phyloP scores from a whole-genome alignment of 2,888 invertebrate species.

The Tetranychus piercei region DNA sequence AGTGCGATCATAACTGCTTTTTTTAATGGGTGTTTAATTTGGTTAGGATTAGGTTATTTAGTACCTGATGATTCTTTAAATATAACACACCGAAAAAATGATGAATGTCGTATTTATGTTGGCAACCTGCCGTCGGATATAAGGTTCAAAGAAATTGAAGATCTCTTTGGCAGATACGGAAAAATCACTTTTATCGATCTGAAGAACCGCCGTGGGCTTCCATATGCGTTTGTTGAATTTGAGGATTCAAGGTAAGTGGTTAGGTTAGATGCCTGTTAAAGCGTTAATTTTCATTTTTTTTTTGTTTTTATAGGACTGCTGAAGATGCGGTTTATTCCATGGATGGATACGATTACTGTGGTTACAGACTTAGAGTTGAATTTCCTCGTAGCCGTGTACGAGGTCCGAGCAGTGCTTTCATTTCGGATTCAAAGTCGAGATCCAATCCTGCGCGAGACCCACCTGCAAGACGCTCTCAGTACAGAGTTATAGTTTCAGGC shows the following conservation, averaged over 20 bases:
- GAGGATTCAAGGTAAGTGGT: conserved; percentile 75
- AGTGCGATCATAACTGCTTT: no score
- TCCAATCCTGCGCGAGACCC: conserved; percentile 57
- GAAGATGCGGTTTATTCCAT: conserved; percentile 90
- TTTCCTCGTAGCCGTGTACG: conserved; percentile 62
- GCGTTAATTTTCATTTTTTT: no score
- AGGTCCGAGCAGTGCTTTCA: conserved; percentile 36
- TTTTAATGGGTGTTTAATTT: no score
- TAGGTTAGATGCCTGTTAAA: no score
- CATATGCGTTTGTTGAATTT: conserved; percentile 98
- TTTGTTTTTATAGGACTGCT: conserved; percentile 67
- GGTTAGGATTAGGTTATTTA: no score
- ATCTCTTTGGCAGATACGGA: conserved; percentile 92
- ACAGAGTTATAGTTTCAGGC: conserved; percentile 80
- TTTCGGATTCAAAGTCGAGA: conserved; percentile 27
- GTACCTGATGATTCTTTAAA: no score
- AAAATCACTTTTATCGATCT: conserved; percentile 94
- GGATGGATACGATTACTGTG: conserved; percentile 97
- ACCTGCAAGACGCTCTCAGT: conserved; percentile 79
- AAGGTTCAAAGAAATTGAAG: conserved; percentile 92
- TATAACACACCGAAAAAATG: no score
- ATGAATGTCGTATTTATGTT: conserved; percentile 70
- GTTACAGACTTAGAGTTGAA: conserved; percentile 86
- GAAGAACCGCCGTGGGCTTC: conserved; percentile 89
- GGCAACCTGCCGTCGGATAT: conserved; percentile 99